Percentiles rank a stretch among this genome's conserved stretches.
Conservation (phyloP, 2,888 invertebrate species). For the Rotaria magnacalcarata region DNA sequence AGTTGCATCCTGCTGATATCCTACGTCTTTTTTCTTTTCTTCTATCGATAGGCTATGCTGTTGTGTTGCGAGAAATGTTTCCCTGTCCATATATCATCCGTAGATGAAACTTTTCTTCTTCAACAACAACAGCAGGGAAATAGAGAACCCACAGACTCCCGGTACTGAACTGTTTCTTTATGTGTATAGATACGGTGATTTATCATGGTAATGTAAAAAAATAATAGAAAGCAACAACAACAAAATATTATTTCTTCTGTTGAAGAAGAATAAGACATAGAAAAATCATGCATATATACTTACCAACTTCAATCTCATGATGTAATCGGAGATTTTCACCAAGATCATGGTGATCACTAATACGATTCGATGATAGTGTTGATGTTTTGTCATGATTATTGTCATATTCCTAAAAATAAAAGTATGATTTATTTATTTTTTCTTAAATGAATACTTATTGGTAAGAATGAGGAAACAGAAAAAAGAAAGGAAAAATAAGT, state of each 20-base stretch:
- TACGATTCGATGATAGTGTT: background rate
- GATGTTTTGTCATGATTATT: background rate
- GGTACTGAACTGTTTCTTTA: background rate
- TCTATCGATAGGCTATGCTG: background rate
- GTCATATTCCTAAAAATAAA: background rate
- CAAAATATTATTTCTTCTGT: background rate
- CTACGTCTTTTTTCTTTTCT: background rate
- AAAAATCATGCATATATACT: background rate
- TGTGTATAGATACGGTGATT: background rate
- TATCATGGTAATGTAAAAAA: background rate
- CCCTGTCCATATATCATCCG: constrained; percentile 12
- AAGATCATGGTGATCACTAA: background rate
- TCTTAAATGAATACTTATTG: background rate
- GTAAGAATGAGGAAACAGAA: background rate
- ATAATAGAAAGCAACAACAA: background rate
- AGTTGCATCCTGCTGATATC: constrained; percentile 1
- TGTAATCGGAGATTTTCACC: background rate
- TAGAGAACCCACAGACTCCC: background rate
- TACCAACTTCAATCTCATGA: background rate
- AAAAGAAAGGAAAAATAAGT: background rate
- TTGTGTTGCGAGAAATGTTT: background rate
- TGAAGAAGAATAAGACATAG: background rate
- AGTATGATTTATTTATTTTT: background rate
- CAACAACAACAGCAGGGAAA: background rate
- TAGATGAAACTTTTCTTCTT: background rate